Evolutionary conservation across 2,888 invertebrate species (phyloP).

Genomic region (Andrena chrysosceles): DNA sequence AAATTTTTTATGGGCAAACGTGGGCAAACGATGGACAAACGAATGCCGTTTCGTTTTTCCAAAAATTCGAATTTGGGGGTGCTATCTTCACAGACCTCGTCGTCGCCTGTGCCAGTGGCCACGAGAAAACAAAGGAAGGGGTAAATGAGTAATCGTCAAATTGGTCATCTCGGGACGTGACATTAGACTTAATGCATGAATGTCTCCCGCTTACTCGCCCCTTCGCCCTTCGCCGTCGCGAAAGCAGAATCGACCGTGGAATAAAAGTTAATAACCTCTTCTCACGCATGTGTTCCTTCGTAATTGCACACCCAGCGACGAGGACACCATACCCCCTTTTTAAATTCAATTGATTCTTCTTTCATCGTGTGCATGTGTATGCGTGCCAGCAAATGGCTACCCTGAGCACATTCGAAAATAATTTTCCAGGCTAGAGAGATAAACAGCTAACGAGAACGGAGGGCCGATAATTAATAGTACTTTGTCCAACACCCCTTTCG

Average conservation of each 20-base stretch:
- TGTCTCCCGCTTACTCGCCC: conserved; percentile 44
- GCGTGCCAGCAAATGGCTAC: not conserved
- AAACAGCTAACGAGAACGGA: conserved; percentile 5
- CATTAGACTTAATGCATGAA: conserved; percentile 65
- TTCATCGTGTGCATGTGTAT: not conserved
- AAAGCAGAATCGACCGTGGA: conserved; percentile 61
- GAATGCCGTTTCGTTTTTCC: no score
- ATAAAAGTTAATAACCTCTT: conserved; percentile 69
- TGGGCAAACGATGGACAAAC: no score
- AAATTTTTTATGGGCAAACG: no score
- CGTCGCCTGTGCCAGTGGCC: not conserved
- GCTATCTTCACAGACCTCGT: no score
- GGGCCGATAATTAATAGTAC: conserved; percentile 21
- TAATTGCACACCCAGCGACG: conserved; percentile 9
- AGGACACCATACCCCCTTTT: not conserved
- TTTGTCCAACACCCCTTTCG: conserved; percentile 6
- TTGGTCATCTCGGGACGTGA: conserved; percentile 72
- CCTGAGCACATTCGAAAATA: conserved; percentile 9
- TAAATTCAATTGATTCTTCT: conserved; percentile 2
- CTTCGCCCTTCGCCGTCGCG: conserved; percentile 34
- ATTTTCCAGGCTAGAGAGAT: conserved; percentile 5
- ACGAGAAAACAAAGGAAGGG: conserved; percentile 38
- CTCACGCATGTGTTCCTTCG: conserved; percentile 66
- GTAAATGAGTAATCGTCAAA: conserved; percentile 71
- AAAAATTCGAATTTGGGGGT: no score